Evolutionary conservation across 2,888 invertebrate species (phyloP).

Genomic region (Caenorhabditis uteleia): DNA sequence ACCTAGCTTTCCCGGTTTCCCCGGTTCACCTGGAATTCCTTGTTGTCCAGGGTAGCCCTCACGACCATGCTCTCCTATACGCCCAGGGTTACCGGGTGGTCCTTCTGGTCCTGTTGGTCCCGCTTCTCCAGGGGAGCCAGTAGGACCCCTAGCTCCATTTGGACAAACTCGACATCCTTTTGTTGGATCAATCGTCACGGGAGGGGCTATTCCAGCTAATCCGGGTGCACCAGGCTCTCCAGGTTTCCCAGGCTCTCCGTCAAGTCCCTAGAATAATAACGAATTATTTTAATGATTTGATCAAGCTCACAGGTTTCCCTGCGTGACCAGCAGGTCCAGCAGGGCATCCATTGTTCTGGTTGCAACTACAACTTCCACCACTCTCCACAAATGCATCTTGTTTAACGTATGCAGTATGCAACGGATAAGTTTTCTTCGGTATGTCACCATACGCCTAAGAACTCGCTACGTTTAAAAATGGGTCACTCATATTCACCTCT

Average conservation of each 20-base stretch:
- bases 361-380: constrained; percentile 51
- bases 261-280: constrained; percentile 46
- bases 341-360: constrained; percentile 52
- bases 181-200: constrained; percentile 59
- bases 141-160: constrained; percentile 60
- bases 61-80: constrained; percentile 54
- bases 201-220: constrained; percentile 61
- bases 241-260: constrained; percentile 50
- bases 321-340: constrained; percentile 54
- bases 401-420: constrained; percentile 56
- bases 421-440: constrained; percentile 46
- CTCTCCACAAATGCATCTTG: constrained; percentile 56
- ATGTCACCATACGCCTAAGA: constrained; percentile 47
- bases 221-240: constrained; percentile 59
- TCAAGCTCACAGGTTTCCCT: constrained; percentile 51
- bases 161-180: constrained; percentile 64
- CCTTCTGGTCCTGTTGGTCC: constrained; percentile 58
- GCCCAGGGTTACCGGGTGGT: constrained; percentile 55
- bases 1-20: constrained; percentile 56
- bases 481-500: constrained; percentile 25
- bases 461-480: not conserved
- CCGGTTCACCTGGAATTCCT: constrained; percentile 63
- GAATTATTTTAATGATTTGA: not conserved
- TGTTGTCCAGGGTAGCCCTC: constrained; percentile 59
- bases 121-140: constrained; percentile 62